Evolutionary conservation across 2,797 vertebrate genomes (phyloP).

Genomic region (Chelonia mydas): DNA sequence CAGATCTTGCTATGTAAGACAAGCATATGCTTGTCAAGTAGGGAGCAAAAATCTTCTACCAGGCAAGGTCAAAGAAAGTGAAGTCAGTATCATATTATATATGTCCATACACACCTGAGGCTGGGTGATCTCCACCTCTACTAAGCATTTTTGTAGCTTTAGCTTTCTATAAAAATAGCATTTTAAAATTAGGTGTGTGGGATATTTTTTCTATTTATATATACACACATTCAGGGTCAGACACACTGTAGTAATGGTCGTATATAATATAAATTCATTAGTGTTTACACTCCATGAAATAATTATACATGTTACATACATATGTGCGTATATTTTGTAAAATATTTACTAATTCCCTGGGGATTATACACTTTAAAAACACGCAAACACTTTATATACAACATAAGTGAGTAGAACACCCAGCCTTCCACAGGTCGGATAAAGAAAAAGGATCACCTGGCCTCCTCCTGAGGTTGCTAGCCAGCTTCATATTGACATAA

Average conservation of each 20-base stretch:
- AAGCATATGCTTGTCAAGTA: background rate
- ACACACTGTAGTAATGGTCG: background rate
- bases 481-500: no score
- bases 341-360: background rate
- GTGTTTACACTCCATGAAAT: background rate
- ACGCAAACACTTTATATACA: background rate
- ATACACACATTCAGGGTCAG: background rate
- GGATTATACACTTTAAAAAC: background rate
- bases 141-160: background rate
- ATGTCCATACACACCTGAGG: background rate
- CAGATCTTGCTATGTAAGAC: background rate
- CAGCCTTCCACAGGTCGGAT: no score
- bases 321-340: background rate
- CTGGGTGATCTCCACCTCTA: background rate
- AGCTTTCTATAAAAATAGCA: background rate
- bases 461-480: no score
- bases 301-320: background rate
- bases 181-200: background rate
- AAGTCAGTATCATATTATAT: background rate
- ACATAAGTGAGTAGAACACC: no score
- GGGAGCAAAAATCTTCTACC: constrained; percentile 2
- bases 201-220: background rate
- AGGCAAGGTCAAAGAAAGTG: constrained; percentile 7
- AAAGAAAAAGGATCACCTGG: no score
- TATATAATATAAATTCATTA: background rate